A percentile compares a stretch with the other conserved stretches of the same genome.
Conservation (phyloP, 2,888 invertebrate species). For the Pherbina coryleti region DNA sequence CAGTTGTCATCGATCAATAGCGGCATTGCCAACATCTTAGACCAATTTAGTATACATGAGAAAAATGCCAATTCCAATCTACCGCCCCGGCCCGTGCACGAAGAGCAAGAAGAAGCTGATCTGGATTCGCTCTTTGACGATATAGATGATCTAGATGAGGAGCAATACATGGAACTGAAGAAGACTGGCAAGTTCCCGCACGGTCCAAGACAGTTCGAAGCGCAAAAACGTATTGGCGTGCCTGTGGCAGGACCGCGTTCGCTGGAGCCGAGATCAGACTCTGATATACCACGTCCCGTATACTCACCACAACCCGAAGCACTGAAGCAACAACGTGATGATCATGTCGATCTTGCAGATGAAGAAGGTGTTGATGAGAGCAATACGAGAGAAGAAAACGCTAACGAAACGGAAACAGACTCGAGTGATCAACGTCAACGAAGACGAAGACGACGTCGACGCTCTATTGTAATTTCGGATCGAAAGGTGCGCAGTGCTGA, state of each 20-base stretch:
- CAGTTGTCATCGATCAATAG: slow-evolving; percentile 66
- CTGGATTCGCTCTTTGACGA: slow-evolving; percentile 66
- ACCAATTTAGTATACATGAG: slow-evolving; percentile 60
- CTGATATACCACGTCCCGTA: slow-evolving; percentile 63
- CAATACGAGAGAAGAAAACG: slow-evolving; percentile 1
- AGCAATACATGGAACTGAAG: slow-evolving; percentile 68
- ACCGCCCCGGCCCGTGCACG: slow-evolving; percentile 66
- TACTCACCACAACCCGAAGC: slow-evolving; percentile 61
- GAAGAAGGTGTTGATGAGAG: slow-evolving; percentile 41
- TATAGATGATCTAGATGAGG: slow-evolving; percentile 62
- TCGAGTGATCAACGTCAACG: slow-evolving; percentile 17
- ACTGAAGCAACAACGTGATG: slow-evolving; percentile 53
- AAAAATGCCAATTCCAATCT: slow-evolving; percentile 61
- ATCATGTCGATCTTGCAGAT: slow-evolving; percentile 55
- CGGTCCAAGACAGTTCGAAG: slow-evolving; percentile 77
- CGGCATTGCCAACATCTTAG: slow-evolving; percentile 66
- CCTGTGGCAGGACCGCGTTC: slow-evolving; percentile 73
- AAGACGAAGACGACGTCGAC: slow-evolving; percentile 72
- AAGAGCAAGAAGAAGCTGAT: slow-evolving; percentile 69
- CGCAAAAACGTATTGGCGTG: slow-evolving; percentile 71
- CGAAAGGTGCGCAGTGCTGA: slow-evolving; percentile 85
- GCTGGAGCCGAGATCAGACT: slow-evolving; percentile 63
- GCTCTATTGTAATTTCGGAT: slow-evolving; percentile 77
- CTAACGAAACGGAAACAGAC: neutral
- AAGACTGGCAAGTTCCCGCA: slow-evolving; percentile 79